Percentiles rank a stretch among this genome's conserved stretches.
phyloP scores from a whole-genome alignment of 2,113 vertebrate species.

The Barnardius zonarius region DNA sequence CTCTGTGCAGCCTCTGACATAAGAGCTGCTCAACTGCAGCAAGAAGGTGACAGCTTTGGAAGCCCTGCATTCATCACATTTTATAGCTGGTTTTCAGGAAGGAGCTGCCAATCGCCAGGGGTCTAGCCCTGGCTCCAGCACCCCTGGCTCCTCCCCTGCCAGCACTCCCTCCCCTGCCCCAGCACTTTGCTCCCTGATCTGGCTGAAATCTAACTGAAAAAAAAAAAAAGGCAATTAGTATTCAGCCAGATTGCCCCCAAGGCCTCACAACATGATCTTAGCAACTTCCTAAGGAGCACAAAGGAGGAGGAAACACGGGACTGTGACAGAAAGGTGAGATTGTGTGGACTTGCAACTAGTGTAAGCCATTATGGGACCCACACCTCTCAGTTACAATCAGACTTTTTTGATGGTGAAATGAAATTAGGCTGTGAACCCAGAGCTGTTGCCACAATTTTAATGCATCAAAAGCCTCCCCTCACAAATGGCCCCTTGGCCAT shows the following conservation, averaged over 20 bases:
- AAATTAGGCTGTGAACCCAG: neutral
- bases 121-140: neutral
- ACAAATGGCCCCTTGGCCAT: neutral
- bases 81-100: neutral
- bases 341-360: neutral
- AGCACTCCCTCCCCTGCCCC: neutral
- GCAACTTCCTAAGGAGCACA: neutral
- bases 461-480: neutral
- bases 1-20: fast-evolving
- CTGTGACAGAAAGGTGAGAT: neutral
- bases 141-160: neutral
- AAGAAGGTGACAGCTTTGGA: neutral
- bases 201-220: neutral
- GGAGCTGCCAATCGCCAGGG: neutral
- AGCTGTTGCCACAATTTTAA: neutral
- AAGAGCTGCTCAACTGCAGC: neutral
- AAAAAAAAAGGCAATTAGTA: neutral
- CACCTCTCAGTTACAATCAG: neutral
- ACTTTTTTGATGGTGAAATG: neutral
- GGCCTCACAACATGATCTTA: neutral
- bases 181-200: fast-evolving
- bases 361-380: neutral
- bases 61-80: fast-evolving
- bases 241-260: neutral
- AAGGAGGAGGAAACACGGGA: neutral